Evolutionary conservation across 2,888 invertebrate species (phyloP), one percentile per base, ranked within the genome.

Genomic region (Aspidiotus rigidus): DNA sequence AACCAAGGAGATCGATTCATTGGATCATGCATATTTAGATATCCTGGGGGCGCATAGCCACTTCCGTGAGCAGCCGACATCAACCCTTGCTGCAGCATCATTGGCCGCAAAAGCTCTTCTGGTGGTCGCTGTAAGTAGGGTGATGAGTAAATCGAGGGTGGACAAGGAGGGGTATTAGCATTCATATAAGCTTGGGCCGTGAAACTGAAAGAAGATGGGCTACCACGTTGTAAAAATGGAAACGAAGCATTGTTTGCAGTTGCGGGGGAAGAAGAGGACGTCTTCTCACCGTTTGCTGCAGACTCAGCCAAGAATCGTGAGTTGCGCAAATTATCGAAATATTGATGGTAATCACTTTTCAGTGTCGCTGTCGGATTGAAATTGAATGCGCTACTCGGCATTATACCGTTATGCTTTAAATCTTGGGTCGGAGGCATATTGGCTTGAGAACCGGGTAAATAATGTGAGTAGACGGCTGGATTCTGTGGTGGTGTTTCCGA

Each of bases 311-410:
- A 74, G 64, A 72, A 74, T 9, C 74, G 71, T 7, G 72, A 64
- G 54, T 73, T 70, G 15, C 87, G 82, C 75, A 83, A 83, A 73
- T 87, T 87, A 74, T 87, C 87, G 64, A 88, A 80, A 70, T 74
- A 75, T 28, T 73, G 72, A n/a, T 74, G 71, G 77, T 87, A 88
- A 56, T 83, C 83, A 73, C 84, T 81, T 75, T 85, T 86, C 60
- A 87, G 79, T 6, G 89, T 83, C 16, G 89, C 89, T 71, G 88
- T 81, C 7, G 89, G 83, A 17, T 89, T 89, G 76, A 90, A 92
- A 77, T 90, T 91, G 75, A 91, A 92, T 64, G 91, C 90, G 79
- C 89, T 90, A 40, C 88, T 86, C 8, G 90, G 85, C 72, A 90
- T 88, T 76, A 89, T 86, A 74, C 85, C 84, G 7, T 84, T 80